Base-by-base conservation (phyloP, 2,113 vertebrate species). In the Poeciliopsis retropinna region DNA sequence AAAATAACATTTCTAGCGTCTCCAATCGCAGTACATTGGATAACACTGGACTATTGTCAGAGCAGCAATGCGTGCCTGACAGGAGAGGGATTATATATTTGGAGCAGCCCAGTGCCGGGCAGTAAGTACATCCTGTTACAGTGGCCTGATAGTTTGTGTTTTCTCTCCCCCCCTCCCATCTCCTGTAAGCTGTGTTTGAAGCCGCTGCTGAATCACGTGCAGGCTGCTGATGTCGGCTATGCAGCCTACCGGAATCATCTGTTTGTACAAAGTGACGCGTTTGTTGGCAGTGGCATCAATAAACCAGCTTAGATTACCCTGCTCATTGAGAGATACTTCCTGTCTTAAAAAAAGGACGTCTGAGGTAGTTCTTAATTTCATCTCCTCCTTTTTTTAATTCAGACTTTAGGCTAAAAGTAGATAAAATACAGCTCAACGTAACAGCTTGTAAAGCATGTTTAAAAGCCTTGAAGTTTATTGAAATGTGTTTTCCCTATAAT, bases 121-220 rank as follows among this genome's bases (percentile, higher is more conserved):
- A 68, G 31, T 87, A 80, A 85, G 73, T 78, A 81, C 89, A 90
- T 89, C 87, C 85, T 80, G 90, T 92, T 28, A 88, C 88, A 89
- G 86, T 87, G 83, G 80, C 87, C 85, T 77, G 82, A 34, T 81
- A 77, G 75, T 81, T 62, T 63, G 19, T 60, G 57, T 64, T 77
- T 68, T 75, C 75, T 44, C 79, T 51, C 47, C 4, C 47, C 14
- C 34, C 44, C 47, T 60, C 39, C n/a, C 62, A 2, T 60, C n/a
- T 47, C 22, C 32, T 44, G 70, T 82, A 79, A 88, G 86, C 86
- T 72, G 78, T 37, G 64, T 73, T 85, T 37, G 76, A 64, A 74
- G 54, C 70, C 74, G 69, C 73, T 77, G 88, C 77, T 47, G 80
- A 72, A 82, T 91, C 91, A 89, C 90, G 86, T 90, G 89, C 78